These are phyloP conservation scores for Anolis carolinensis DNA, from an alignment of 2,113 vertebrate species.

Conservation along the genomic window DNA sequence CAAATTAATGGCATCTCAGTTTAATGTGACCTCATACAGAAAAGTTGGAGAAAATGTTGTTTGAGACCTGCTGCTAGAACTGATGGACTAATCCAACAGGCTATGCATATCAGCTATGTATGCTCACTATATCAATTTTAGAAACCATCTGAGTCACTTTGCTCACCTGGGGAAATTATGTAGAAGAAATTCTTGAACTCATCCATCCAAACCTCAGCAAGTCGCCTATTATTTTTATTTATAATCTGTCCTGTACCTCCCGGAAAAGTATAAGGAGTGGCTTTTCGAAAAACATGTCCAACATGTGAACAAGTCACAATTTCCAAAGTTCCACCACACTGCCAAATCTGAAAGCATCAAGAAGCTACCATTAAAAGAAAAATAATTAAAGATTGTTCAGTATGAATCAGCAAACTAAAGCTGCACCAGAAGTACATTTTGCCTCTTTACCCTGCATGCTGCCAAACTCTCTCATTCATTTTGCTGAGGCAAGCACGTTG, in stretches of 20 bases:
- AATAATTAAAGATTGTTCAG: background rate
- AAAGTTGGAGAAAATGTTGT: no score
- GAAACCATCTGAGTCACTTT: constrained; percentile 19
- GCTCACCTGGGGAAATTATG: constrained; percentile 97
- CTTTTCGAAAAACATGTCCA: constrained; percentile 98
- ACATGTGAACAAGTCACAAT: constrained; percentile 99
- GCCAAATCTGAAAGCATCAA: constrained; percentile 88
- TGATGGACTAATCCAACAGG: background rate
- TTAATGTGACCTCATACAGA: no score
- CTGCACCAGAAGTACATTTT: background rate
- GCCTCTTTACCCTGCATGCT: background rate
- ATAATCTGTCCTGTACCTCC: constrained; percentile 98
- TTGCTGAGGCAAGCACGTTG: background rate
- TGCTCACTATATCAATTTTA: background rate
- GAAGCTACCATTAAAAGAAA: constrained; percentile 2
- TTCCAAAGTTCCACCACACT: constrained; percentile 96
- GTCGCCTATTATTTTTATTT: constrained; percentile 97
- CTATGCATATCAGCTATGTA: background rate
- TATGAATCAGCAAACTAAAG: background rate
- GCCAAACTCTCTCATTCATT: background rate
- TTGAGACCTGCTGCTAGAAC: background rate
- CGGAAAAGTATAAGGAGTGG: constrained; percentile 97
- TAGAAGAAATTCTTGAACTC: constrained; percentile 99
- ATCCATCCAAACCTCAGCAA: constrained; percentile 99
- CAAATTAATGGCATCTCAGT: no score